Evolutionary conservation across 2,888 invertebrate species (phyloP).

Genomic region (Erebia ligea): DNA sequence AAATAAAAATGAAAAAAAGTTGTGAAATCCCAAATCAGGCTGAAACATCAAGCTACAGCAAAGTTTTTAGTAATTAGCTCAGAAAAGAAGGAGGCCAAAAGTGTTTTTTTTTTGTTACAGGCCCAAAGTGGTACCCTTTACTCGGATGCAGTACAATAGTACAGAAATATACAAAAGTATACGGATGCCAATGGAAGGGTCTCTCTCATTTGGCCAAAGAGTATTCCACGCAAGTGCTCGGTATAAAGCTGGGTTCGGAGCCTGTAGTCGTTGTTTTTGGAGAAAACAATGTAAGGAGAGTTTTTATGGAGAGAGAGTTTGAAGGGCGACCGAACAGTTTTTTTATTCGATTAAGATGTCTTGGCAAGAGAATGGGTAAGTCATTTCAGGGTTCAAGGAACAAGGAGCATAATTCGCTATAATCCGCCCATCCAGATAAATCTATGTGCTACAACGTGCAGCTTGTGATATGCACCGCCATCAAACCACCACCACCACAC

Average conservation of each 20-base stretch:
- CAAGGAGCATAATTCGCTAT: too few species aligned
- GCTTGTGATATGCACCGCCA: too few species aligned
- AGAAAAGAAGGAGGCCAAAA: neutral
- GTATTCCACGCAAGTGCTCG: constrained; percentile 85
- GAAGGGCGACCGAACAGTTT: constrained; percentile 88
- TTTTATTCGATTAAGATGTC: constrained; percentile 85
- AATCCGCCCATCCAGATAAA: too few species aligned
- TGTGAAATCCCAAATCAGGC: too few species aligned
- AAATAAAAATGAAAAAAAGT: too few species aligned
- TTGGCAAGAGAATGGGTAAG: constrained; percentile 86
- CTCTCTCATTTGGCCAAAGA: constrained; percentile 80
- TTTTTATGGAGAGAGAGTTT: constrained; percentile 84
- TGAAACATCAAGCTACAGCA: too few species aligned
- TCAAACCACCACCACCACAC: too few species aligned
- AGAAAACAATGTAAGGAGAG: constrained; percentile 83
- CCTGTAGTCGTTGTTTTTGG: constrained; percentile 85
- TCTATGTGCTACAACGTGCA: too few species aligned
- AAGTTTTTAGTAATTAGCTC: too few species aligned
- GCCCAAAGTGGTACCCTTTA: constrained; percentile 70
- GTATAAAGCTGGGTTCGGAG: constrained; percentile 85
- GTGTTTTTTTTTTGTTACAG: constrained; percentile 46
- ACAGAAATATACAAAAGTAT: constrained; percentile 51
- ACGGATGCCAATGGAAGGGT: constrained; percentile 82
- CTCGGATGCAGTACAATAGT: constrained; percentile 61
- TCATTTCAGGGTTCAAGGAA: constrained; percentile 18